Evolutionary conservation across 2,113 vertebrate genomes (phyloP), one percentile per base, ranked within the genome.

Genomic region (Nyctereutes procyonoides): DNA sequence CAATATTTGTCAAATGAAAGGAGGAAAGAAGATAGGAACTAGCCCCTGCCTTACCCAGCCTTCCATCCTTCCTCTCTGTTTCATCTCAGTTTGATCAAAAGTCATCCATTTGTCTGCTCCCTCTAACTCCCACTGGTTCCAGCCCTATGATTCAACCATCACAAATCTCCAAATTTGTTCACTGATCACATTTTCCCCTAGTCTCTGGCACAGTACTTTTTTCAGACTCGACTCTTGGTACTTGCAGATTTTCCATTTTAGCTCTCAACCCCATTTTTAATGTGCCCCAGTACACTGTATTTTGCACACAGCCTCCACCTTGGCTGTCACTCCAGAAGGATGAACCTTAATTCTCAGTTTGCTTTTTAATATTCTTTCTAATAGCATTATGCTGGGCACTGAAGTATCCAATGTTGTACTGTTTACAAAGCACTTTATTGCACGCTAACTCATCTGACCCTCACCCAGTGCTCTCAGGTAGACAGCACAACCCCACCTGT

Each of bases 161-260:
- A 51, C 43, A 85, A 71, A 48, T 30, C 3, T 84, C 79, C 53
- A n/a, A 93, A 56, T 30, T 28, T 86, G 35, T 81, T 97, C 58
- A 93, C 8, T 91, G 77, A 96, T 80, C 38, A 22, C 58, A 83
- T 89, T 95, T 87, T n/a, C 58, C 30, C 35, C 32, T 60, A 91
- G 32, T 83, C 83, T 13, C 63, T 48, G 51, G n/a, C 43, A 74
- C 3, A 38, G 62, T 63, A 56, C 58, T 88, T 35, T 12, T 76
- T 96, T 95, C 63, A 77, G 53, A 91, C 53, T 88, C 74, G 51
- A 96, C 60, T 90, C 35, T 86, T 87, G 88, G 67, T 65, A n/a
- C 19, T 26, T 22, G 38, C 5, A 86, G 62, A 74, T 83, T 95
- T 94, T 86, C 67, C 76, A 79, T 88, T 96, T 96, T 80, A 58